Evolutionary conservation across 2,797 vertebrate species (phyloP).

Genomic region (Fratercula arctica): DNA sequence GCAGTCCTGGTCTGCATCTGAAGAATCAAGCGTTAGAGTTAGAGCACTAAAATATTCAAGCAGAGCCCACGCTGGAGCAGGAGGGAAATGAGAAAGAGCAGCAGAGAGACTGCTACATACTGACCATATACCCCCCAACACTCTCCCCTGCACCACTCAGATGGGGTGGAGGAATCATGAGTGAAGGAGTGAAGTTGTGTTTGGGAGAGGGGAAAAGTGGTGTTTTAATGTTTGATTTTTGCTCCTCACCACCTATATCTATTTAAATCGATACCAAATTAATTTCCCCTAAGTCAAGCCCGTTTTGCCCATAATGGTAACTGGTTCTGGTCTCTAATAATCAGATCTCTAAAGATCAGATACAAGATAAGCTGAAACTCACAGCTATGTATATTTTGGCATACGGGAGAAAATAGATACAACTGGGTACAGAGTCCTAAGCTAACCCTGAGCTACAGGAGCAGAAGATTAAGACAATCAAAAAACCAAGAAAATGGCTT

Average conservation of each 20-base stretch:
- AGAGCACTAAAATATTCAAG: neutral
- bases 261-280: no score
- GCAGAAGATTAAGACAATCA: neutral
- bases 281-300: no score
- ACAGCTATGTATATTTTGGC: neutral
- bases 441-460: neutral
- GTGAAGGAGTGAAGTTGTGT: neutral
- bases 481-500: neutral
- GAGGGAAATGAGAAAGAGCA: fast-evolving
- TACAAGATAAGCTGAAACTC: neutral
- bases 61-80: fast-evolving
- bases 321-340: neutral
- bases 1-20: neutral
- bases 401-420: neutral
- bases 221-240: neutral
- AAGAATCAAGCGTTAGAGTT: neutral
- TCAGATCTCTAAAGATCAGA: neutral
- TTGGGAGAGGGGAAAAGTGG: neutral
- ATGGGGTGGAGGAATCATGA: neutral
- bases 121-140: no score
- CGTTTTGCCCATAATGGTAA: neutral
- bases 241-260: neutral
- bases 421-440: neutral
- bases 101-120: neutral
- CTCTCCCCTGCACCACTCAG: neutral